These are phyloP conservation scores for Drosophila neotestacea DNA, from an alignment of 2,888 invertebrate species.

Conservation along the genomic window DNA sequence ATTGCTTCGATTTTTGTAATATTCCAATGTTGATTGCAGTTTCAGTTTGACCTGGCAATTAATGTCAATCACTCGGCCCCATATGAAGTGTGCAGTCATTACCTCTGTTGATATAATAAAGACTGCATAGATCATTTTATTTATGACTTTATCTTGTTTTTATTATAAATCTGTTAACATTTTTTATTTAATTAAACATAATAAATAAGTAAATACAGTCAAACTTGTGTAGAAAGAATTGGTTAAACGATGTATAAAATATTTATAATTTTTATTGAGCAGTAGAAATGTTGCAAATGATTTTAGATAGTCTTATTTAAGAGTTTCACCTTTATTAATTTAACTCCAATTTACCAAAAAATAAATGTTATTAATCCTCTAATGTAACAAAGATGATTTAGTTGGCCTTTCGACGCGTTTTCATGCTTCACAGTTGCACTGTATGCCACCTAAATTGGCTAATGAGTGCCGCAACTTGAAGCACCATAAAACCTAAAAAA, in stretches of 20 bases:
- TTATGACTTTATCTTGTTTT: constrained; percentile 1
- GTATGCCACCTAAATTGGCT: constrained; percentile 68
- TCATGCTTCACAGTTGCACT: constrained; percentile 40
- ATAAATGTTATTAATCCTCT: not conserved
- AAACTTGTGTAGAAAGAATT: not conserved
- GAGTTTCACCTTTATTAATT: not conserved
- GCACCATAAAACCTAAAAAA: constrained; percentile 54
- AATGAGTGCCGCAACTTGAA: constrained; percentile 66
- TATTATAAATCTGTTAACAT: not conserved
- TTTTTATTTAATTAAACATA: not conserved
- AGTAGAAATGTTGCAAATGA: too few species aligned
- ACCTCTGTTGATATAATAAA: not conserved
- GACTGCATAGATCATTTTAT: not conserved
- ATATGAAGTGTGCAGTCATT: constrained; percentile 23
- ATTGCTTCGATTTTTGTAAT: constrained; percentile 10
- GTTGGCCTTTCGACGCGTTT: constrained; percentile 17
- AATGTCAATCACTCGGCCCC: constrained; percentile 72
- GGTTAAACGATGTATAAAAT: too few species aligned
- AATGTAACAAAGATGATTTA: constrained; percentile 2
- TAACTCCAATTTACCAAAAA: not conserved
- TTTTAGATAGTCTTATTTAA: too few species aligned
- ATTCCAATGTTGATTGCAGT: constrained; percentile 3
- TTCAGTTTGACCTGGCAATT: constrained; percentile 62
- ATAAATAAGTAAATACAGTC: not conserved
- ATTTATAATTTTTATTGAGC: too few species aligned